Percentiles rank a stretch among this genome's conserved stretches.
phyloP scores from a whole-genome alignment of 2,113 vertebrate species.

The Pteropus alecto region DNA sequence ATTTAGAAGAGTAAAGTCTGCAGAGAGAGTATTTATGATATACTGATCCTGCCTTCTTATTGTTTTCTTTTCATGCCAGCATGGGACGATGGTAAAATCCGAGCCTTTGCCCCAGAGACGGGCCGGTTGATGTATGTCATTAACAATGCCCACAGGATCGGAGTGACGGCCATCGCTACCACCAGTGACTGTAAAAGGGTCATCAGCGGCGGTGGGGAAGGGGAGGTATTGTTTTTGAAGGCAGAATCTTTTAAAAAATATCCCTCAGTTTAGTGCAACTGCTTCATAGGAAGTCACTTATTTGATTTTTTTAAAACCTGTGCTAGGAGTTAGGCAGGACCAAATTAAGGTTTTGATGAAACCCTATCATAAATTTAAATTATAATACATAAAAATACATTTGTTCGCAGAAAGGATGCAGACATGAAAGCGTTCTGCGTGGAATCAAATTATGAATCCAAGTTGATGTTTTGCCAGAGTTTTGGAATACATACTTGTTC shows the following conservation, averaged over 20 bases:
- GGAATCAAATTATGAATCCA: background rate
- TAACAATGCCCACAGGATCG: conserved; percentile 86
- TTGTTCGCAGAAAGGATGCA: background rate
- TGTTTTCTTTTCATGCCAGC: conserved; percentile 77
- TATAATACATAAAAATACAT: background rate
- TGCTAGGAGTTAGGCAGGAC: background rate
- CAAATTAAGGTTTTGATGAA: conserved; percentile 17
- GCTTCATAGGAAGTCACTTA: background rate
- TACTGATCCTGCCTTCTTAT: background rate
- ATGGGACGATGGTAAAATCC: conserved; percentile 92
- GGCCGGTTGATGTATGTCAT: conserved; percentile 85
- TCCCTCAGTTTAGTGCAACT: background rate
- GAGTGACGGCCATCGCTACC: conserved; percentile 87
- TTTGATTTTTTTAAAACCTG: background rate
- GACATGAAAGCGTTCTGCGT: background rate
- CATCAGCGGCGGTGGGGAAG: conserved; percentile 91
- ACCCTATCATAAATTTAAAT: background rate
- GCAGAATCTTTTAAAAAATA: background rate
- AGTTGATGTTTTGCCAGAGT: background rate
- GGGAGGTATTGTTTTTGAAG: conserved; percentile 83
- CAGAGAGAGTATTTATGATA: background rate
- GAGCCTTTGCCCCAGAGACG: conserved; percentile 87
- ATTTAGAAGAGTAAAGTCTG: background rate
- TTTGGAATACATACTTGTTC: background rate
- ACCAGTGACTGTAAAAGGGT: conserved; percentile 88